Percentiles rank a stretch among this genome's conserved stretches.
Evolutionary conservation across 2,113 vertebrate species (phyloP).

Genomic region (Phalacrocorax brasilianus): DNA sequence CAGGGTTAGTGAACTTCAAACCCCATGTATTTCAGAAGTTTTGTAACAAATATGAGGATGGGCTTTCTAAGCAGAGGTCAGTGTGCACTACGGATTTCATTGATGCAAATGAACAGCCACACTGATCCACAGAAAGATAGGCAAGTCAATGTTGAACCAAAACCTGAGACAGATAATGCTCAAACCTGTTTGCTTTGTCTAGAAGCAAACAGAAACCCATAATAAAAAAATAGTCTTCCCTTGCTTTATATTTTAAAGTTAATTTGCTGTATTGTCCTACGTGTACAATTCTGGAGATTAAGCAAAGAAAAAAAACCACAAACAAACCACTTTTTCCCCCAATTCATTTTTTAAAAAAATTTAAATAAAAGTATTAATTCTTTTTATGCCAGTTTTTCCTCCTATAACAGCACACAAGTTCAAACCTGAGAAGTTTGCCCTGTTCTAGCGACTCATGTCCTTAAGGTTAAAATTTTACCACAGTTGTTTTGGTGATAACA

Average conservation of each 20-base stretch:
- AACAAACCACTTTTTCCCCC: fast-evolving
- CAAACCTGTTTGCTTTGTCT: neutral
- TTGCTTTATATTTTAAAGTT: neutral
- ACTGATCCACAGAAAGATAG: neutral
- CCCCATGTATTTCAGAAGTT: neutral
- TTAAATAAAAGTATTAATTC: neutral
- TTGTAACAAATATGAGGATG: neutral
- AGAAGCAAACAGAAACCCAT: neutral
- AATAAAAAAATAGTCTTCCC: neutral
- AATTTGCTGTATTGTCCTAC: neutral
- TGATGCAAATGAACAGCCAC: neutral
- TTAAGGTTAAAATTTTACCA: conserved; percentile 58
- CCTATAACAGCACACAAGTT: neutral
- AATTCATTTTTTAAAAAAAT: neutral
- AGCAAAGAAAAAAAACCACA: fast-evolving
- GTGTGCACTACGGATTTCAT: neutral
- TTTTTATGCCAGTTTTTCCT: neutral
- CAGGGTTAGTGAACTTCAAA: neutral
- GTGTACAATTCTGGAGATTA: neutral
- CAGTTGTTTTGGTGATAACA: conserved; percentile 26
- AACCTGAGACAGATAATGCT: neutral
- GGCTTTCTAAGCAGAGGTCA: neutral
- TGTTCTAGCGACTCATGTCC: neutral
- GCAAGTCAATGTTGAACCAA: neutral
- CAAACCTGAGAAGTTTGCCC: neutral